Evolutionary conservation across 2,888 invertebrate genomes (phyloP), one percentile per base, ranked within the genome.

Genomic region (Orthonevra nobilis): DNA sequence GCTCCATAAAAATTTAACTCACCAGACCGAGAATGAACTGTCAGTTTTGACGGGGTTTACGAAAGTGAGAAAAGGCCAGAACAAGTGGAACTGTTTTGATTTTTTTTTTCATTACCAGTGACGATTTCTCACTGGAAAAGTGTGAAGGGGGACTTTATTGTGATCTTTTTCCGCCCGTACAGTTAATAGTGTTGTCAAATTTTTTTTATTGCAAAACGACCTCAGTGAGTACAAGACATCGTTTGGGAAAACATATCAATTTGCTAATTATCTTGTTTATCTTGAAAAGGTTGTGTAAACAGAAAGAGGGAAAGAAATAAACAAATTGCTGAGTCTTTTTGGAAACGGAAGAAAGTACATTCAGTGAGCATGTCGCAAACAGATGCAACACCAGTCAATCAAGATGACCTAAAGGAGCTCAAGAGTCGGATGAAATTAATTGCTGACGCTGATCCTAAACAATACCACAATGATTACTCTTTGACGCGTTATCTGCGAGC

Each of bases 391-490:
- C 90, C 90, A 81, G 91, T 93, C 28, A 92, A 92, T 83, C 92
- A 91, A 83, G 90, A 90, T 73, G 92, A 93, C 86, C 87, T 94
- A 17, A 91, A 91, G 85, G 92, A 92, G 74, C 85, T 94, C 23
- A 93, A 93, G 87, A 91, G 91, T 81, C 90, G 94, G 44, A 94
- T 94, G 93, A 92, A 92, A 87, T 85, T 94, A 81, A 94, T 94
- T 82, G 91, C 90, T 6, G 92, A 92, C 72, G 94, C 94, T 19
- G 94, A 94, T 88, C 93, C 94, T 19, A 89, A 90, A 14, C 94
- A 94, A 85, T 94, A 93, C 85, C 94, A 94, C 83, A 94, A 94
- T 86, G 94, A 94, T 61, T 93, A 91, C 86, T 94, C 94, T 0
- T 86, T 94, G 44, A 90, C 90, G 83, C 90, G 94, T 82, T 95